Conservation (phyloP, 2,888 invertebrate genomes). For the Brenthis ino region DNA sequence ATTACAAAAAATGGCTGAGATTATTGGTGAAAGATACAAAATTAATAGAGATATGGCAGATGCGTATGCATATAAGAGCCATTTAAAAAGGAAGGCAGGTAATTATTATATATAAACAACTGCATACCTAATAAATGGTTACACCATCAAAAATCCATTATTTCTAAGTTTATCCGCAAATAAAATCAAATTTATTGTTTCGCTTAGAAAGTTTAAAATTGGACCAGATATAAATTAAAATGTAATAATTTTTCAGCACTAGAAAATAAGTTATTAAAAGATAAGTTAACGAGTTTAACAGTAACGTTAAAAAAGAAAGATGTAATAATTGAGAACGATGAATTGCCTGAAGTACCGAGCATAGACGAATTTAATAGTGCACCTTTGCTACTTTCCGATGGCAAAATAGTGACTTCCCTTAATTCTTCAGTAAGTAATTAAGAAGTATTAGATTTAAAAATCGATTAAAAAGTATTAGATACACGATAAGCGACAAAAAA, state of each 20-base stretch:
- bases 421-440: constrained; percentile 89
- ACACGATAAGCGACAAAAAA: too few species aligned
- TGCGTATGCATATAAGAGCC: constrained; percentile 90
- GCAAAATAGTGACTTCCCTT: constrained; percentile 93
- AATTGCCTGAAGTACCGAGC: constrained; percentile 90
- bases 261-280: constrained; percentile 90
- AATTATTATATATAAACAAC: background rate
- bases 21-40: constrained; percentile 88
- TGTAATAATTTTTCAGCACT: constrained; percentile 83
- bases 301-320: constrained; percentile 90
- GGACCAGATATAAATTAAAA: background rate
- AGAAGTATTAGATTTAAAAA: too few species aligned
- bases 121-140: background rate
- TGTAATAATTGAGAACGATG: constrained; percentile 88
- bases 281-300: constrained; percentile 91
- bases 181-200: too few species aligned
- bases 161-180: too few species aligned
- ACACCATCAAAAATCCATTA: too few species aligned
- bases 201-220: too few species aligned
- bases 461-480: too few species aligned
- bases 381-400: constrained; percentile 90
- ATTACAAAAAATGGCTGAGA: constrained; percentile 95
- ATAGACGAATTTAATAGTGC: constrained; percentile 89
- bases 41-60: constrained; percentile 90
- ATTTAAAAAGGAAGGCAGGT: constrained; percentile 92